phyloP scores from a whole-genome alignment of 2,797 vertebrate species.

The Cyprinella venusta region DNA sequence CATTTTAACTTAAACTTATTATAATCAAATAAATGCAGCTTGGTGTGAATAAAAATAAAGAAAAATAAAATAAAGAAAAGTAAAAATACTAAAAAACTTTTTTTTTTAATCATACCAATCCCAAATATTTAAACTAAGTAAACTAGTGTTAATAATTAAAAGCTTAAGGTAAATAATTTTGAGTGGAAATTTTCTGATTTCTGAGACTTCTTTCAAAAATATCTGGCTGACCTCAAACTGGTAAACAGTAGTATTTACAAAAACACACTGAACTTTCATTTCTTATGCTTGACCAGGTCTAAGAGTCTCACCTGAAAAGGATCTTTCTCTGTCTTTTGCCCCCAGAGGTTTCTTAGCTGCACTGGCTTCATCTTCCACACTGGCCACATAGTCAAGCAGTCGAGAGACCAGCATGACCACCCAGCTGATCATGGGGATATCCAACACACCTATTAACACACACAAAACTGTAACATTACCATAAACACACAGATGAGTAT shows the following conservation, averaged over 20 bases:
- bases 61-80: too few relatives aligned
- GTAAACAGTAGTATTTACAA: neutral
- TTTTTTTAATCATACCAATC: too few relatives aligned
- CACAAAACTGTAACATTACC: conserved; percentile 44
- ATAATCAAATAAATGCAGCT: too few relatives aligned
- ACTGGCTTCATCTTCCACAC: conserved; percentile 94
- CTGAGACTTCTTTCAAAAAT: neutral
- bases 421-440: conserved; percentile 99
- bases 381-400: conserved; percentile 94
- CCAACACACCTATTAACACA: conserved; percentile 85
- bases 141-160: too few relatives aligned
- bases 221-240: neutral
- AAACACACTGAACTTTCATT: neutral
- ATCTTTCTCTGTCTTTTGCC: conserved; percentile 92
- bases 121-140: too few relatives aligned
- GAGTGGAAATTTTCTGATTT: neutral
- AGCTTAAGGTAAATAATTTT: neutral
- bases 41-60: too few relatives aligned
- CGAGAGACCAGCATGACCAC: conserved; percentile 98
- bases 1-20: too few relatives aligned
- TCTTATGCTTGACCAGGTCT: neutral
- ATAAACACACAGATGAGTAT: neutral
- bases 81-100: too few relatives aligned
- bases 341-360: conserved; percentile 92
- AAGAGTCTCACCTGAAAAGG: conserved; percentile 81